These are phyloP conservation scores for Leptobrachium leishanense DNA, from an alignment of 2,113 vertebrate species.

Conservation along the genomic window DNA sequence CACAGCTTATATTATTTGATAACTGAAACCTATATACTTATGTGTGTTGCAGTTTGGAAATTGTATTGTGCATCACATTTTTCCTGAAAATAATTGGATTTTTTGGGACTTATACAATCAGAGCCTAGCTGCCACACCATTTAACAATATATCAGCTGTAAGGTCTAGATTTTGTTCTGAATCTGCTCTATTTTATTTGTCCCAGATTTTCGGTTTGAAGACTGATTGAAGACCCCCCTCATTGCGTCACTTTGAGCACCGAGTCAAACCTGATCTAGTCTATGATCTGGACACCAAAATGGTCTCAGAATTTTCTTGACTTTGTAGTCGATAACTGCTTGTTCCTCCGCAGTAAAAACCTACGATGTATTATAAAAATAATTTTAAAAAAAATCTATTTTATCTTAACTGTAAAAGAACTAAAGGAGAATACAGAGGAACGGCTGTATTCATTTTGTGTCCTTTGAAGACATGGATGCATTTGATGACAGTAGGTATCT, in stretches of 20 bases:
- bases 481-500: constrained; percentile 33
- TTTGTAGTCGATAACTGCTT: constrained; percentile 13
- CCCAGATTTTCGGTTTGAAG: background rate
- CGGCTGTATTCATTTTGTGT: constrained; percentile 18
- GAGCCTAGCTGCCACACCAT: too few relatives aligned
- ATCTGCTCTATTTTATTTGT: constrained; percentile 1
- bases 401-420: constrained; percentile 36
- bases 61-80: too few relatives aligned
- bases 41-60: too few relatives aligned
- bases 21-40: too few relatives aligned
- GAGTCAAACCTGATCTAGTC: constrained; percentile 3
- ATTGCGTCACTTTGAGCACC: constrained; percentile 8
- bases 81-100: too few relatives aligned
- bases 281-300: constrained; percentile 13
- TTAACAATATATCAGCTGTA: background rate
- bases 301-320: constrained; percentile 20
- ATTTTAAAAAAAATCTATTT: constrained; percentile 24
- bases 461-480: constrained; percentile 1
- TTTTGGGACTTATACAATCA: too few relatives aligned
- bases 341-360: constrained; percentile 6
- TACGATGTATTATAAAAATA: constrained; percentile 18
- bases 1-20: too few relatives aligned
- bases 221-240: background rate
- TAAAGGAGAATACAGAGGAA: constrained; percentile 21
- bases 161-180: background rate